Conservation (phyloP, 1,140 invertebrate genomes). For the Pararge aegeria region DNA sequence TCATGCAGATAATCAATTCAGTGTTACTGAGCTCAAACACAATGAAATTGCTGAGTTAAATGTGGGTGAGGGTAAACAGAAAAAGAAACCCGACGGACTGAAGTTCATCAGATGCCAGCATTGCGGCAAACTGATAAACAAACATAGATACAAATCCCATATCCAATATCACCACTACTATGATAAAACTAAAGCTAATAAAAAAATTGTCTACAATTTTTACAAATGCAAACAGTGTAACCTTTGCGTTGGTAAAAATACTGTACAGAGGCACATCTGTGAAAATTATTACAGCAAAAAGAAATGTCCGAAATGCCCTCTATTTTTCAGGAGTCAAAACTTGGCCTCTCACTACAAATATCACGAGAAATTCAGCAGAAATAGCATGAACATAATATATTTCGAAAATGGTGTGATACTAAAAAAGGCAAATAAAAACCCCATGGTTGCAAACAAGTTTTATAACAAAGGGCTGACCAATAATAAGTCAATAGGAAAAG, state of each 20-base stretch:
- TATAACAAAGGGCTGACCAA: too few relatives aligned
- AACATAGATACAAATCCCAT: slow-evolving; percentile 28
- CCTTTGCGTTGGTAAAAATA: slow-evolving; percentile 7
- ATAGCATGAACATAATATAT: slow-evolving; percentile 8
- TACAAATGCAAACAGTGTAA: slow-evolving; percentile 27
- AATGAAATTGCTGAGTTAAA: not conserved
- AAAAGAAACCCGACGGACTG: slow-evolving; percentile 23
- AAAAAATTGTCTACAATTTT: slow-evolving; percentile 3
- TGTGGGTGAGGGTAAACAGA: not conserved
- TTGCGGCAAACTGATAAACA: slow-evolving; percentile 33
- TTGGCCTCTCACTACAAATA: slow-evolving; percentile 8
- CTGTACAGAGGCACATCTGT: slow-evolving; percentile 10
- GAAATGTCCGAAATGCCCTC: slow-evolving; percentile 18
- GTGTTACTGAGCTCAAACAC: slow-evolving; percentile 7
- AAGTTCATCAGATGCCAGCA: slow-evolving; percentile 40
- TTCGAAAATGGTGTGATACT: slow-evolving; percentile 8
- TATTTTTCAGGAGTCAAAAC: slow-evolving; percentile 7
- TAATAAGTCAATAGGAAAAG: not conserved
- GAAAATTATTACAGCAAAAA: not conserved
- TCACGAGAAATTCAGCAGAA: slow-evolving; percentile 13
- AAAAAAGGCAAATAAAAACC: too few relatives aligned
- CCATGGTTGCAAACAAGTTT: too few relatives aligned
- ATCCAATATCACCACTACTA: slow-evolving; percentile 18
- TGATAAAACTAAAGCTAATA: not conserved
- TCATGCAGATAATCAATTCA: slow-evolving; percentile 24